Conservation (phyloP, 1,140 invertebrate genomes). For the Armadillidium nasatum region DNA sequence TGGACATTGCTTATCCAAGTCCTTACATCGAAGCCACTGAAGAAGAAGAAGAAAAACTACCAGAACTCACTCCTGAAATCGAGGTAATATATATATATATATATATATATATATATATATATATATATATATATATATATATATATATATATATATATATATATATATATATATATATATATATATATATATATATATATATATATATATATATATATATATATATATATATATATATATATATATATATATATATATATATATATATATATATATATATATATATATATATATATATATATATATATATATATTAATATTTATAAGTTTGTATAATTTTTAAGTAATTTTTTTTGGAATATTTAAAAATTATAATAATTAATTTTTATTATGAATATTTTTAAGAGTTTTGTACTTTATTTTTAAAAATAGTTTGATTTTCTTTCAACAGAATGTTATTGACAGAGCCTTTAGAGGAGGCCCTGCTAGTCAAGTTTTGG, state of each 20-base stretch:
- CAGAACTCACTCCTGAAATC: slow-evolving; percentile 23
- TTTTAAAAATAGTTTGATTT: background rate
- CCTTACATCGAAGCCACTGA: no score
- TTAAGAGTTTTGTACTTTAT: background rate
- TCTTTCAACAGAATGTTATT: slow-evolving; percentile 49
- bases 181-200: no score
- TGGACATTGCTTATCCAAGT: no score
- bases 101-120: slow-evolving; percentile 16
- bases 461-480: slow-evolving; percentile 50
- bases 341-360: no score
- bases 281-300: slow-evolving; percentile 23
- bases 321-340: no score
- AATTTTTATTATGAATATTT: background rate
- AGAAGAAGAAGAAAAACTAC: slow-evolving; percentile 16
- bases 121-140: slow-evolving; percentile 23
- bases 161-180: slow-evolving; percentile 21
- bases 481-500: slow-evolving; percentile 54
- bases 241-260: slow-evolving; percentile 22
- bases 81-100: background rate
- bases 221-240: slow-evolving; percentile 8
- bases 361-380: no score
- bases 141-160: slow-evolving; percentile 21
- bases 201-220: slow-evolving; percentile 8
- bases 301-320: no score
- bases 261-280: slow-evolving; percentile 23